Evolutionary conservation across 1,140 invertebrate genomes (phyloP).

Genomic region (Drosophila rhopaloa): DNA sequence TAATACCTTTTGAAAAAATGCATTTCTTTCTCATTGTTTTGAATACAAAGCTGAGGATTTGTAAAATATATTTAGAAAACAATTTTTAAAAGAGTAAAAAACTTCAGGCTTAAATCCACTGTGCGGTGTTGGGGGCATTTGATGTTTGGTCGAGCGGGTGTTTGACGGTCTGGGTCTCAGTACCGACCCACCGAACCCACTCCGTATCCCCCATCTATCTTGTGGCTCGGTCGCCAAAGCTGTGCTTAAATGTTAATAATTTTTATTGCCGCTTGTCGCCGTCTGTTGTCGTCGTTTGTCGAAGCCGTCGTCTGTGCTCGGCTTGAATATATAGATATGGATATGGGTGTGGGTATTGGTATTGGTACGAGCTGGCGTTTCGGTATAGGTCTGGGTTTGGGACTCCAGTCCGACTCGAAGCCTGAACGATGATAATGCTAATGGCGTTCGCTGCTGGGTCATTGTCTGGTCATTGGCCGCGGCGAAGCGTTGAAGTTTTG

Average conservation of each 20-base stretch:
- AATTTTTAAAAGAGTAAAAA: no score
- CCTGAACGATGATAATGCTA: slow-evolving; percentile 73
- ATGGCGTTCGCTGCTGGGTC: slow-evolving; percentile 78
- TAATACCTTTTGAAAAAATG: no score
- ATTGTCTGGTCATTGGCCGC: slow-evolving; percentile 84
- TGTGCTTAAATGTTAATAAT: slow-evolving; percentile 81
- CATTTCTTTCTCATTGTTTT: no score
- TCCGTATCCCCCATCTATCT: slow-evolving; percentile 4
- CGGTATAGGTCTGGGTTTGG: slow-evolving; percentile 24
- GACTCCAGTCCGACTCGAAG: slow-evolving; percentile 36
- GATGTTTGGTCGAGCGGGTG: slow-evolving; percentile 57
- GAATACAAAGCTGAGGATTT: no score
- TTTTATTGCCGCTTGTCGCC: slow-evolving; percentile 72
- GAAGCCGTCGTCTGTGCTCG: slow-evolving; percentile 32
- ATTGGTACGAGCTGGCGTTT: slow-evolving; percentile 19
- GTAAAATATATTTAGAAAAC: no score
- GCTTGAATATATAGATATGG: slow-evolving; percentile 33
- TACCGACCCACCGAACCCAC: slow-evolving; percentile 2
- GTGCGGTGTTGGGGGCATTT: slow-evolving; percentile 36
- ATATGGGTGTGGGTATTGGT: slow-evolving; percentile 28
- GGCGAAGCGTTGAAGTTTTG: slow-evolving; percentile 68
- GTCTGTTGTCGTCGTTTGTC: slow-evolving; percentile 38
- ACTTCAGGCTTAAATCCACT: background rate
- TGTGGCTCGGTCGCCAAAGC: slow-evolving; percentile 54
- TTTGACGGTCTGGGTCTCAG: slow-evolving; percentile 56